A percentile compares a stretch with the other conserved stretches of the same genome.
phyloP scores from a whole-genome alignment of 2,888 invertebrate genomes.

The Drosophila demipolita region DNA sequence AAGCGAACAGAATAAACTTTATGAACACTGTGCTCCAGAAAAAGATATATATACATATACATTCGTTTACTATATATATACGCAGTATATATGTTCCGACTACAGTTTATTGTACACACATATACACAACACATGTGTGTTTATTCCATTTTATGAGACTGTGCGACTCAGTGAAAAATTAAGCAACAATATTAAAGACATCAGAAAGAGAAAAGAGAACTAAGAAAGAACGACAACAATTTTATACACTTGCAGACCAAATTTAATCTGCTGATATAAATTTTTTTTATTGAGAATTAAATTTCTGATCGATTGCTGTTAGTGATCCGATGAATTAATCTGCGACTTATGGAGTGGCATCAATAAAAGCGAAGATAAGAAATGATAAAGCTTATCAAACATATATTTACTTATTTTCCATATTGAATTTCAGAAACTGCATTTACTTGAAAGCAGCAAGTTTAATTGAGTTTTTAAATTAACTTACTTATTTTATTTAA shows the following conservation, averaged over 20 bases:
- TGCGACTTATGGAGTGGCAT: not conserved
- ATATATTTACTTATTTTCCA: not conserved
- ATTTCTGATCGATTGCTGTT: not conserved
- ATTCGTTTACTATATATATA: constrained; percentile 5
- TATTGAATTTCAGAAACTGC: too few relatives aligned
- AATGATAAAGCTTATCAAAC: not conserved
- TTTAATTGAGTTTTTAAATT: not conserved
- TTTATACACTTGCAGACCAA: not conserved
- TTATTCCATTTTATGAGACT: constrained; percentile 30
- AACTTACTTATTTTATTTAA: not conserved
- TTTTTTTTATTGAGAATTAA: not conserved
- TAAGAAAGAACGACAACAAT: not conserved
- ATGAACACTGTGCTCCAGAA: constrained; percentile 41
- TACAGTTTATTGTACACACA: constrained; percentile 39
- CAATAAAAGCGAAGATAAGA: not conserved
- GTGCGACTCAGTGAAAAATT: constrained; percentile 20
- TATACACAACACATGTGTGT: constrained; percentile 7
- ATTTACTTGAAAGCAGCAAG: not conserved
- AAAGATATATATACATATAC: constrained; percentile 8
- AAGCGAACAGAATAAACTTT: constrained; percentile 48
- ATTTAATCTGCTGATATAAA: not conserved
- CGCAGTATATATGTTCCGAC: constrained; percentile 9
- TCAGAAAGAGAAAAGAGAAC: not conserved
- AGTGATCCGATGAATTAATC: not conserved
- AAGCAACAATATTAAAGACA: constrained; percentile 14